Conservation (phyloP, 2,888 invertebrate genomes). For the Bugula neritina region DNA sequence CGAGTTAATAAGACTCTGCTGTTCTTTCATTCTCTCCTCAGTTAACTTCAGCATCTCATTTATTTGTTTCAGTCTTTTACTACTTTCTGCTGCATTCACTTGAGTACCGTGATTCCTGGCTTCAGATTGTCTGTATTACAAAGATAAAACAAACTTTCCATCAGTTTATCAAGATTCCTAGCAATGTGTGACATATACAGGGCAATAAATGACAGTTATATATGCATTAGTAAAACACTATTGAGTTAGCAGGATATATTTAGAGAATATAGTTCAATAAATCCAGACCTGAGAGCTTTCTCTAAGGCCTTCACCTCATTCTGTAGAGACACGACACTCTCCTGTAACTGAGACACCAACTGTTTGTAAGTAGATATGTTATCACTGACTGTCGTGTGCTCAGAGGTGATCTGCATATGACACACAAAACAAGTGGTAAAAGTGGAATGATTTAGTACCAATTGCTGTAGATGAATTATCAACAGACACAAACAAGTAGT, state of each 20-base stretch:
- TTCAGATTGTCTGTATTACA: constrained; percentile 3
- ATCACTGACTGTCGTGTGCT: not conserved
- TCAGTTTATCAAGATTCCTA: too few relatives aligned
- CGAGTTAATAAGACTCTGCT: constrained; percentile 19
- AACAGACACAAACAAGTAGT: too few relatives aligned
- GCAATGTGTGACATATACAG: too few relatives aligned
- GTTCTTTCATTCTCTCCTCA: constrained; percentile 2
- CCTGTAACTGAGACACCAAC: constrained; percentile 6
- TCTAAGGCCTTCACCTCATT: not conserved
- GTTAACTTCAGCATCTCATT: constrained; percentile 20
- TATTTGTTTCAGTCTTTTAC: constrained; percentile 4
- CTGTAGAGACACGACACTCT: constrained; percentile 7
- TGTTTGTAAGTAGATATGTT: constrained; percentile 11
- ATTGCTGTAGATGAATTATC: too few relatives aligned
- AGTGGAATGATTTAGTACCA: too few relatives aligned
- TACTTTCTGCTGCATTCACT: not conserved
- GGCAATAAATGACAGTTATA: too few relatives aligned
- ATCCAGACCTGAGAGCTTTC: not conserved
- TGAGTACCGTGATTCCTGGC: not conserved
- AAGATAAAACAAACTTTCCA: not conserved
- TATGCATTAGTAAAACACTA: too few relatives aligned
- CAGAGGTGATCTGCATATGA: not conserved
- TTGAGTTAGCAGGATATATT: too few relatives aligned
- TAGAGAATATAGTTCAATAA: too few relatives aligned
- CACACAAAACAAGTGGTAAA: too few relatives aligned